Evolutionary conservation across 2,797 vertebrate species (phyloP).

Genomic region (Cheirogaleus major): DNA sequence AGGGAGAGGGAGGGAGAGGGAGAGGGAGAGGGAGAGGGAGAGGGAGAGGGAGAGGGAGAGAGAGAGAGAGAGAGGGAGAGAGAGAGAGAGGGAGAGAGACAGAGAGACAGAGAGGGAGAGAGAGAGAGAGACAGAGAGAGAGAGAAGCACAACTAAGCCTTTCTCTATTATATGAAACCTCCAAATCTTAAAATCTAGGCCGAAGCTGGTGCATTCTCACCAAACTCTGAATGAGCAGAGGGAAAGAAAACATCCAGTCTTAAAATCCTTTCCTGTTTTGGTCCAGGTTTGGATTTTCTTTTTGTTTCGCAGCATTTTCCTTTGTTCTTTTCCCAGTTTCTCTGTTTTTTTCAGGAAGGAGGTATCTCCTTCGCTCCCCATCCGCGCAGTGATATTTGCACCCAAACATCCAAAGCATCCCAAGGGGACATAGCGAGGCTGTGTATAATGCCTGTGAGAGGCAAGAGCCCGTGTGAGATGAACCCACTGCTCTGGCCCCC

Average conservation of each 20-base stretch:
- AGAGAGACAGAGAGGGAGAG: too few relatives aligned
- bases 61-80: too few relatives aligned
- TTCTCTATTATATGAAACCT: neutral
- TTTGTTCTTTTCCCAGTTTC: conserved; percentile 9
- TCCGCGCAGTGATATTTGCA: neutral
- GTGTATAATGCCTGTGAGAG: neutral
- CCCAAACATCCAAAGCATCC: neutral
- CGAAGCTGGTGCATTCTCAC: neutral
- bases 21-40: too few relatives aligned
- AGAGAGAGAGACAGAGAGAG: neutral
- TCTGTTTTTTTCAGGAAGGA: neutral
- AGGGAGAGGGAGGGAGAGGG: too few relatives aligned
- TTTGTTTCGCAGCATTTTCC: neutral
- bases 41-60: too few relatives aligned
- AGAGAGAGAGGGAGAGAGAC: too few relatives aligned
- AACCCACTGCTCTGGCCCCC: too few relatives aligned
- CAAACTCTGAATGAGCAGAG: neutral
- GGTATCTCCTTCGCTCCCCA: neutral
- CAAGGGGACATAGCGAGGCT: neutral
- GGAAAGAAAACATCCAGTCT: neutral
- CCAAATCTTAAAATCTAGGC: neutral
- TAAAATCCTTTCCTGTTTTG: neutral
- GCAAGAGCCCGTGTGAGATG: neutral
- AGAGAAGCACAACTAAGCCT: neutral
- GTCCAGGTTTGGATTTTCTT: neutral